Evolutionary conservation across 2,797 vertebrate species (phyloP).

Genomic region (Phataginus tetradactyla): DNA sequence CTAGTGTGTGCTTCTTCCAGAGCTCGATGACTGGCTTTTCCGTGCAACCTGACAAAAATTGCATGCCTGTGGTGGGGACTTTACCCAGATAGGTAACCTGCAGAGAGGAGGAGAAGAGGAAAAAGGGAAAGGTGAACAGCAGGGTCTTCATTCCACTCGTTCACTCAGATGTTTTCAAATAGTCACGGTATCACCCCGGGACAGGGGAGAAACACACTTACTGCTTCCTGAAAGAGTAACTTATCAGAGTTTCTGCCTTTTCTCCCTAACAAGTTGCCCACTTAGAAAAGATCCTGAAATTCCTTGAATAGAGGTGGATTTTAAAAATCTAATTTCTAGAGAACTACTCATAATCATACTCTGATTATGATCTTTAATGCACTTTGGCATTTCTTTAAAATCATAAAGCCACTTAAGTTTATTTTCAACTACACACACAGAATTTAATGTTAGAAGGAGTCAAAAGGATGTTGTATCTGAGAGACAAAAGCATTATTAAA

Average conservation of each 20-base stretch:
- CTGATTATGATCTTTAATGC: not conserved
- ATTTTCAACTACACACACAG: slow-evolving; percentile 40
- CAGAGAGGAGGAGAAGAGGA: slow-evolving; percentile 58
- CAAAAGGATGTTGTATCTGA: not conserved
- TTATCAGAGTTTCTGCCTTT: not conserved
- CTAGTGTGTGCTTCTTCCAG: slow-evolving; percentile 90
- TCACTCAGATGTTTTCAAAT: not conserved
- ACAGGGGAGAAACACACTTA: accelerated
- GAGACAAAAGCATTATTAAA: slow-evolving; percentile 51
- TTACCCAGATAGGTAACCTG: slow-evolving; percentile 98
- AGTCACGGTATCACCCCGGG: not conserved
- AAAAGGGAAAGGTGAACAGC: not conserved
- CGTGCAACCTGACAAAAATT: slow-evolving; percentile 97
- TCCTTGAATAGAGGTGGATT: not conserved
- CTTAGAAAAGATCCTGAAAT: not conserved
- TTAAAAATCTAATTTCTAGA: not conserved
- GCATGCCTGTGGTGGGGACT: slow-evolving; percentile 94
- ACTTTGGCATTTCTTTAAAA: slow-evolving; percentile 54
- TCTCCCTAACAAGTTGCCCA: not conserved
- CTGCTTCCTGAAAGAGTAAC: not conserved
- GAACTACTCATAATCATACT: not conserved
- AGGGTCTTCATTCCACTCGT: not conserved
- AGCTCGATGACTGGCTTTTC: slow-evolving; percentile 96
- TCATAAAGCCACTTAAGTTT: slow-evolving; percentile 35
- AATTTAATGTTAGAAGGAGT: slow-evolving; percentile 13